phyloP scores from a whole-genome alignment of 2,113 vertebrate species.

The Hepsetus odoe region DNA sequence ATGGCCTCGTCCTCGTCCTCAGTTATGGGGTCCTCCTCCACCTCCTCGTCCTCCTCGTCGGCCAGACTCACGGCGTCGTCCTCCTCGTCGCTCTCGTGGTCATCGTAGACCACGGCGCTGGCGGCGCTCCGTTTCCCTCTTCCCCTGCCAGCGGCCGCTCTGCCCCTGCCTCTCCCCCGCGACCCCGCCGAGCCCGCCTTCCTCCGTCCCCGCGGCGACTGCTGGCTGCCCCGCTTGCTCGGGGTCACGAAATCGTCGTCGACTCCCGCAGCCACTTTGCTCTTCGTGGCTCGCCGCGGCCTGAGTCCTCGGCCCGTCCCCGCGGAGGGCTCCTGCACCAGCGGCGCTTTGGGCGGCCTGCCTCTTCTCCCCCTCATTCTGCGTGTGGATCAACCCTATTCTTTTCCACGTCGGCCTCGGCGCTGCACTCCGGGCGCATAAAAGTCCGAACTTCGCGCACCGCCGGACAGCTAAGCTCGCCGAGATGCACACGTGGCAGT shows the following conservation, averaged over 20 bases:
- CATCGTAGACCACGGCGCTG: constrained; percentile 93
- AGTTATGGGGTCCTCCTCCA: constrained; percentile 83
- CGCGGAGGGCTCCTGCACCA: constrained; percentile 77
- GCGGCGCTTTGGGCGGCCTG: constrained; percentile 92
- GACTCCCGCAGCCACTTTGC: constrained; percentile 80
- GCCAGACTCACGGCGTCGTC: constrained; percentile 82
- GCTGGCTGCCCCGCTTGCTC: constrained; percentile 64
- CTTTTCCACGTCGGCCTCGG: constrained; percentile 61
- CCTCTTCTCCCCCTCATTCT: constrained; percentile 93
- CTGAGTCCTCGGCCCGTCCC: constrained; percentile 83
- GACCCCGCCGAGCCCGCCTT: constrained; percentile 80
- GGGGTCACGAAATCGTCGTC: constrained; percentile 83
- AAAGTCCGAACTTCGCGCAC: constrained; percentile 58
- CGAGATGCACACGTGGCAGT: constrained; percentile 43
- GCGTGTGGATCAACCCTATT: constrained; percentile 62
- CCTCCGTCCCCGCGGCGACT: constrained; percentile 80
- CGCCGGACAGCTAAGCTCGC: constrained; percentile 50
- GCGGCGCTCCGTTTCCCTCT: constrained; percentile 79
- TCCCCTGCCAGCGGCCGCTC: constrained; percentile 81
- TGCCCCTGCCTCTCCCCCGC: constrained; percentile 76
- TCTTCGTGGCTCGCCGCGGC: constrained; percentile 83
- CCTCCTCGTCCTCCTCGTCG: constrained; percentile 87
- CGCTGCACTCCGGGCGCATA: constrained; percentile 54
- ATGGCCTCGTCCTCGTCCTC: constrained; percentile 87
- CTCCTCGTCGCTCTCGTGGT: constrained; percentile 92